Conservation (phyloP, 2,797 vertebrate species). For the Gymnothorax javanicus region DNA sequence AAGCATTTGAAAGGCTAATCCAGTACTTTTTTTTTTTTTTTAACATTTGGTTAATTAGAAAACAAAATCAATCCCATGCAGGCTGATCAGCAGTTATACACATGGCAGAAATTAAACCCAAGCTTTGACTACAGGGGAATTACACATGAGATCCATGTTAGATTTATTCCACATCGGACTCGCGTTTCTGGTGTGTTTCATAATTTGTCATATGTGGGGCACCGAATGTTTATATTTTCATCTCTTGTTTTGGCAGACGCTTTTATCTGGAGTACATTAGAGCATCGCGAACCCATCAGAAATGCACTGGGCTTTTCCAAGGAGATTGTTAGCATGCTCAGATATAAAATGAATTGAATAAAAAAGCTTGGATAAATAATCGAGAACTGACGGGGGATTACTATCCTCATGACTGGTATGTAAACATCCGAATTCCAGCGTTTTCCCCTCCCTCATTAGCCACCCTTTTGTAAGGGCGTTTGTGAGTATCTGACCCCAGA, state of each 20-base stretch:
- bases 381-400: conserved; percentile 38
- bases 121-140: not conserved
- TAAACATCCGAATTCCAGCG: conserved; percentile 44
- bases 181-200: not conserved
- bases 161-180: not conserved
- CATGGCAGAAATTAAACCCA: not conserved
- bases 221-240: conserved; percentile 43
- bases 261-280: not conserved
- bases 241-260: not conserved
- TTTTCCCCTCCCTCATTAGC: conserved; percentile 18
- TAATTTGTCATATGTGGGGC: conserved; percentile 46
- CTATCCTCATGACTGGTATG: conserved; percentile 41
- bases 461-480: not conserved
- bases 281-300: not conserved
- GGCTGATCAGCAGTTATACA: not conserved
- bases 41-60: not conserved
- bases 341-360: conserved; percentile 38
- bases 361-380: conserved; percentile 47
- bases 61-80: conserved; percentile 8
- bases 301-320: not conserved
- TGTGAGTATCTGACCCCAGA: not conserved
- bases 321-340: conserved; percentile 43
- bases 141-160: not conserved
- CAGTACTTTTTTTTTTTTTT: not conserved
- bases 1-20: conserved; percentile 16